Conservation (phyloP, 2,888 invertebrate species). For the Abscondita cerata region DNA sequence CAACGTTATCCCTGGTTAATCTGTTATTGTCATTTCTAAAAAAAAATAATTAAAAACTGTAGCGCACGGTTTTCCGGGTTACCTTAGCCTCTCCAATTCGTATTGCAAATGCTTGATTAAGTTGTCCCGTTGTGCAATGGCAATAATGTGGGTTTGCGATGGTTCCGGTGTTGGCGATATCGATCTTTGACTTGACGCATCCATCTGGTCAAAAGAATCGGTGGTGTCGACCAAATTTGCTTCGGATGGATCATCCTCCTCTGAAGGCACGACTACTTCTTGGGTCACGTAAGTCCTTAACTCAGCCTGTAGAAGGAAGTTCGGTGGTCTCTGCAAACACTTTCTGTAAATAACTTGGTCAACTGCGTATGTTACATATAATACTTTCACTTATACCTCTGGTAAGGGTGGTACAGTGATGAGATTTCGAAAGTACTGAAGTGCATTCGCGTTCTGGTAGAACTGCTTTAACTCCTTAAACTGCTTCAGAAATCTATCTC, state of each 20-base stretch:
- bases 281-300: conserved; percentile 94
- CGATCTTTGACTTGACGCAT: conserved; percentile 55
- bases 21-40: conserved; percentile 62
- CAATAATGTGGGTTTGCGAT: conserved; percentile 52
- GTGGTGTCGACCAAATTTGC: conserved; percentile 74
- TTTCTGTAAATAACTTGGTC: conserved; percentile 27
- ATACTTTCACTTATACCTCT: conserved; percentile 65
- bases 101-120: conserved; percentile 82
- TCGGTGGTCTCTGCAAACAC: conserved; percentile 79
- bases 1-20: conserved; percentile 62
- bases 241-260: conserved; percentile 65
- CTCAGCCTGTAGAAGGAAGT: conserved; percentile 92
- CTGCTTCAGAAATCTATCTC: conserved; percentile 87
- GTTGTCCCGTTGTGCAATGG: conserved; percentile 70
- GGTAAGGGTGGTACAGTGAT: conserved; percentile 93
- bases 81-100: conserved; percentile 76
- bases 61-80: too few relatives aligned
- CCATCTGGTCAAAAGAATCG: conserved; percentile 57
- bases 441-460: conserved; percentile 89
- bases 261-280: conserved; percentile 83
- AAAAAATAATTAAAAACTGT: conserved; percentile 16
- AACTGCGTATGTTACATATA: conserved; percentile 17
- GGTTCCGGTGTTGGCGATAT: conserved; percentile 56
- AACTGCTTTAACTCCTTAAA: conserved; percentile 89
- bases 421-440: conserved; percentile 97